Conservation (phyloP, 2,113 vertebrate species). For the Chionodraco myersi region DNA sequence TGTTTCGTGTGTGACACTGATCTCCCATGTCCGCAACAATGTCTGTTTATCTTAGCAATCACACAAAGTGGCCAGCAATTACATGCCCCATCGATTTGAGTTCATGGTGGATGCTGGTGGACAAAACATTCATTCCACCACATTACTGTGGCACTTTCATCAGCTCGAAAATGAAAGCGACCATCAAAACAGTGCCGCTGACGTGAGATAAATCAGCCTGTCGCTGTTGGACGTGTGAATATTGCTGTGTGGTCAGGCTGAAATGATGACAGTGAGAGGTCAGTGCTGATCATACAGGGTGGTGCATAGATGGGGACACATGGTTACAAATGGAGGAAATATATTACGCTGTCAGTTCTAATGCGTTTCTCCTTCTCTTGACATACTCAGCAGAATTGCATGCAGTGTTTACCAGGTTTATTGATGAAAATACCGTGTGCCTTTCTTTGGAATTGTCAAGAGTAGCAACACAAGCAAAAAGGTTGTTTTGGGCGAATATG, state of each 20-base stretch:
- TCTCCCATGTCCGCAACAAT: conserved; percentile 68
- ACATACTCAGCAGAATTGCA: not conserved
- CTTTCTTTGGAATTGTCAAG: not conserved
- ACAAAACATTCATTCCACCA: conserved; percentile 75
- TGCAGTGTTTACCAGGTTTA: not conserved
- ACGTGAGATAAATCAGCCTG: conserved; percentile 61
- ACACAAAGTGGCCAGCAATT: conserved; percentile 78
- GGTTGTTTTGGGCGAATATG: too few species aligned
- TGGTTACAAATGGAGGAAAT: conserved; percentile 42
- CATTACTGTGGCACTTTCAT: conserved; percentile 70
- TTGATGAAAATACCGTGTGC: not conserved
- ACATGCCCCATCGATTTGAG: conserved; percentile 77
- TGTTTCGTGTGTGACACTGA: conserved; percentile 69
- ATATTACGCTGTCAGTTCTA: conserved; percentile 18
- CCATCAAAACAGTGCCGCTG: conserved; percentile 50
- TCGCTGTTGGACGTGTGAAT: conserved; percentile 30
- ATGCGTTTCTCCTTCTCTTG: conserved; percentile 37
- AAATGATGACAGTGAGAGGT: conserved; percentile 62
- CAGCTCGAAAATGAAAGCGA: conserved; percentile 64
- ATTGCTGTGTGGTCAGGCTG: conserved; percentile 55
- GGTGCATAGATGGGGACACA: conserved; percentile 43
- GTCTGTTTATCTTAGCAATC: conserved; percentile 80
- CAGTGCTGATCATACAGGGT: conserved; percentile 38
- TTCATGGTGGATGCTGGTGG: conserved; percentile 66
- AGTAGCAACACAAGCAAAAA: too few species aligned